A percentile compares a stretch with the other conserved stretches of the same genome.
phyloP scores from a whole-genome alignment of 2,888 invertebrate genomes.

The Hymenopus coronatus region DNA sequence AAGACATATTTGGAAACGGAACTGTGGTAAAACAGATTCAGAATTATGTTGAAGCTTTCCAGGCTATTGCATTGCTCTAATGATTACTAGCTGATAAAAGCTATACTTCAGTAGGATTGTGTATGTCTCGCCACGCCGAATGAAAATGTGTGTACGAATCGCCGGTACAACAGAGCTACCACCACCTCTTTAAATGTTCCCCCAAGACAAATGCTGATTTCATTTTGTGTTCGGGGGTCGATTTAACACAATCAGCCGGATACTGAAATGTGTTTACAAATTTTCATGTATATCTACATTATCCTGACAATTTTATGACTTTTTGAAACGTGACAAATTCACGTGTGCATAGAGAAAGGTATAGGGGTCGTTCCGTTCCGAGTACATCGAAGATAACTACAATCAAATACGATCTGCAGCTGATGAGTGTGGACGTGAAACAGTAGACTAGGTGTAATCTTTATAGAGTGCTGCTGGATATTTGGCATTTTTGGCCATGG shows the following conservation, averaged over 20 bases:
- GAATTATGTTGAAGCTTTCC: neutral
- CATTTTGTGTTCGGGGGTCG: neutral
- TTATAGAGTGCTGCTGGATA: neutral
- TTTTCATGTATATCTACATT: neutral
- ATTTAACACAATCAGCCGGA: neutral
- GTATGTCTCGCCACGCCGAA: neutral
- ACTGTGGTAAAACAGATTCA: neutral
- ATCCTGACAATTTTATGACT: neutral
- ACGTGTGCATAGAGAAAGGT: neutral
- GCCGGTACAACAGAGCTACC: neutral
- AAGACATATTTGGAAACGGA: neutral
- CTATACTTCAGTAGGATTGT: neutral
- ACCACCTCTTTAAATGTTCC: neutral
- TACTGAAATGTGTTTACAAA: neutral
- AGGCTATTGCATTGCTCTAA: neutral
- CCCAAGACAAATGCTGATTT: neutral
- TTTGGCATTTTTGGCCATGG: slow-evolving; percentile 42
- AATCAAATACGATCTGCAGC: slow-evolving; percentile 13
- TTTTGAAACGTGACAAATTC: neutral
- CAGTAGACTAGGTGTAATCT: neutral
- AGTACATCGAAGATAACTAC: neutral
- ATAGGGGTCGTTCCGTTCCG: neutral
- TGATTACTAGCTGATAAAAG: neutral
- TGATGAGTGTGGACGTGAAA: slow-evolving; percentile 25
- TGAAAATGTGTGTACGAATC: neutral